Evolutionary conservation across 2,113 vertebrate genomes (phyloP).

Genomic region (Parotia lawesii): DNA sequence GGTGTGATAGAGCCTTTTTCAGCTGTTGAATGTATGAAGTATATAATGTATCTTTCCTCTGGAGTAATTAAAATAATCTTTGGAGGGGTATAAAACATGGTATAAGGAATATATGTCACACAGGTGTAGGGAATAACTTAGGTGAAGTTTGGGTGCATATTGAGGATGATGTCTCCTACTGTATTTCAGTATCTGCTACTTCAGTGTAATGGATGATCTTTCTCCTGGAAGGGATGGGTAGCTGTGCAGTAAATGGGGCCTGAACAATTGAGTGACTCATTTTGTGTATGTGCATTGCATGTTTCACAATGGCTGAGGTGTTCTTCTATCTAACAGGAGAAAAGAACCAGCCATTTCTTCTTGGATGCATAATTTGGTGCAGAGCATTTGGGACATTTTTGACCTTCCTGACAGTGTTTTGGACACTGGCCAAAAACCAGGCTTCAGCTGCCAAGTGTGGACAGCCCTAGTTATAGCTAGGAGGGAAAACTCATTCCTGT

Average conservation of each 20-base stretch:
- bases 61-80: background rate
- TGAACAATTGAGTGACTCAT: background rate
- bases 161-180: background rate
- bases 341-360: background rate
- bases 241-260: background rate
- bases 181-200: background rate
- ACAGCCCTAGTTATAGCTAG: background rate
- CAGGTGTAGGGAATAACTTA: background rate
- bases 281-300: background rate
- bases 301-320: background rate
- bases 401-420: fast-evolving
- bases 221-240: background rate
- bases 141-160: background rate
- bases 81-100: background rate
- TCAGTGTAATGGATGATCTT: background rate
- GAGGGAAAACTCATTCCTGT: background rate
- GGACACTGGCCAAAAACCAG: background rate
- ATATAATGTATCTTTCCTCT: background rate
- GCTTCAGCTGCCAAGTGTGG: background rate
- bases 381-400: background rate
- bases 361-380: background rate
- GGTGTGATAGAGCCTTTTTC: background rate
- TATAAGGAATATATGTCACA: background rate
- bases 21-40: background rate
- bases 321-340: background rate